phyloP scores from a whole-genome alignment of 1,140 invertebrate species.

The Philotrypesis tridentata region DNA sequence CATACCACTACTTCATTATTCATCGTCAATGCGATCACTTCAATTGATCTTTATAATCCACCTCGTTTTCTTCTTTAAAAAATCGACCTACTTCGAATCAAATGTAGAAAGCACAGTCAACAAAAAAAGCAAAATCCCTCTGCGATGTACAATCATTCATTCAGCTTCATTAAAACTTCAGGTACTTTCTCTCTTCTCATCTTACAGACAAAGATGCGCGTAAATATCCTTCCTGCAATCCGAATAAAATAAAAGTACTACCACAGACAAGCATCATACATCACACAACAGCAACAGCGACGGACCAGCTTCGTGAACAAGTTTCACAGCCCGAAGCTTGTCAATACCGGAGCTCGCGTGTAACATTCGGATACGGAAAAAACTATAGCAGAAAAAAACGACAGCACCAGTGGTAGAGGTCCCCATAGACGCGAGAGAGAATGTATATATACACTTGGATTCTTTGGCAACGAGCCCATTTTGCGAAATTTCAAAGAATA shows the following conservation, averaged over 20 bases:
- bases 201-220: not conserved
- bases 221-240: not conserved
- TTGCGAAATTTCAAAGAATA: constrained; percentile 45
- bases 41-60: not conserved
- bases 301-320: not conserved
- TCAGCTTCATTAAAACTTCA: not conserved
- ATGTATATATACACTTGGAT: not conserved
- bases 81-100: not conserved
- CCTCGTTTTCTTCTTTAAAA: not conserved
- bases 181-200: not conserved
- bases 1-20: not conserved
- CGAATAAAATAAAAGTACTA: not conserved
- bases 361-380: constrained; percentile 30
- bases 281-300: not conserved
- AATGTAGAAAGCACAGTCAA: not conserved
- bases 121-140: constrained; percentile 16
- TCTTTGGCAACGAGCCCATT: constrained; percentile 46
- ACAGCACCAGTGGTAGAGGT: not conserved
- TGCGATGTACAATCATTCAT: not conserved
- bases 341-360: constrained; percentile 36
- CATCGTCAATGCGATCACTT: not conserved
- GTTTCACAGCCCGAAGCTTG: constrained; percentile 28
- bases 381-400: not conserved
- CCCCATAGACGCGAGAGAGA: constrained; percentile 7
- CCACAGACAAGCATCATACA: not conserved